phyloP scores from a whole-genome alignment of 2,797 vertebrate species.

The Phoebastria nigripes region DNA sequence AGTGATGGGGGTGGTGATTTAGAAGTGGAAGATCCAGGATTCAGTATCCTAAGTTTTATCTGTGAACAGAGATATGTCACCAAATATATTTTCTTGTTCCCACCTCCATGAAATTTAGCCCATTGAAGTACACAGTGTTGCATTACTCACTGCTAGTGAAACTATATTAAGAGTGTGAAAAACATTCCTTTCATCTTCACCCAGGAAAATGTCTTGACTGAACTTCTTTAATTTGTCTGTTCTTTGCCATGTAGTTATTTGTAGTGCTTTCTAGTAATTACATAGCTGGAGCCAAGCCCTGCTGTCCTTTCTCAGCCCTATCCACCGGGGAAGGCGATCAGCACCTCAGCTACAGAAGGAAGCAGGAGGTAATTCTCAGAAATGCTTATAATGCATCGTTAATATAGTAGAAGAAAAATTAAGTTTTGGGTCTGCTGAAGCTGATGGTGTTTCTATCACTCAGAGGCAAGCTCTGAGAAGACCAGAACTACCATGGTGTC shows the following conservation, averaged over 20 bases:
- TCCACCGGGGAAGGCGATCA: accelerated
- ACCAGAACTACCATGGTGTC: background rate
- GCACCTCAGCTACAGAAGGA: background rate
- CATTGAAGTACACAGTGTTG: background rate
- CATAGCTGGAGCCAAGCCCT: background rate
- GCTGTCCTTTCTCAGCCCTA: background rate
- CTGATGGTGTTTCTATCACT: background rate
- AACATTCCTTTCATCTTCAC: constrained; percentile 1
- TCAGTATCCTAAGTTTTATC: background rate
- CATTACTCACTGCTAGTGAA: constrained; percentile 41
- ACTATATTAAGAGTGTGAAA: constrained; percentile 38
- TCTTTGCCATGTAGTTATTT: background rate
- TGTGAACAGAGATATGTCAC: constrained; percentile 9
- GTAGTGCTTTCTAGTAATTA: background rate
- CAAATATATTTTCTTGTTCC: constrained; percentile 8
- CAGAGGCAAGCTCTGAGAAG: background rate
- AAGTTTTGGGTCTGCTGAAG: background rate
- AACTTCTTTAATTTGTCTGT: background rate
- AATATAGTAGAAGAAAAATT: background rate
- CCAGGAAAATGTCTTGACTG: background rate
- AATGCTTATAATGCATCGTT: background rate
- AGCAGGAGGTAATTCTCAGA: background rate
- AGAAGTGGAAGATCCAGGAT: constrained; percentile 8
- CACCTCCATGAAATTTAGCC: constrained; percentile 2
- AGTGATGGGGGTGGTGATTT: background rate